Evolutionary conservation across 2,113 vertebrate species (phyloP).

Genomic region (Gyps fulvus): DNA sequence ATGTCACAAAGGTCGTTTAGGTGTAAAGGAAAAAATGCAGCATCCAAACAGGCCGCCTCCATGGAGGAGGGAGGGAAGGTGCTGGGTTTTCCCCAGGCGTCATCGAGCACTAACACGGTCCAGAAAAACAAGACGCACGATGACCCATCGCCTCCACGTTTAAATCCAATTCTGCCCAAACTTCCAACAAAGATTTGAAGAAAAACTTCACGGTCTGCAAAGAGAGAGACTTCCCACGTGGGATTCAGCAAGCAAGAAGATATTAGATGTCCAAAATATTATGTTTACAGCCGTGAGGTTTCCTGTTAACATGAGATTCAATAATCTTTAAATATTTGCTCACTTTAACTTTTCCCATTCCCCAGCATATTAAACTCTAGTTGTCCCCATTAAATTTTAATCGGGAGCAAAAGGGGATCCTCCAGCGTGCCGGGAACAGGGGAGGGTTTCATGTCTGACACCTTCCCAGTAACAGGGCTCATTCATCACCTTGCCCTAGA

Average conservation of each 20-base stretch:
- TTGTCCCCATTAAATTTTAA: neutral
- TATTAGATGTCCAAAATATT: neutral
- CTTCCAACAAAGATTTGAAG: neutral
- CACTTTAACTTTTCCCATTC: constrained; percentile 30
- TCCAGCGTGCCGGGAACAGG: neutral
- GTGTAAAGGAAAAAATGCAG: neutral
- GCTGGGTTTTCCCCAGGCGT: neutral
- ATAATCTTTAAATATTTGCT: constrained; percentile 54
- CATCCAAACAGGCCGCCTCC: fast-evolving
- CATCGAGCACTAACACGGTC: fast-evolving
- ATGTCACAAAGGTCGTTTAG: fast-evolving
- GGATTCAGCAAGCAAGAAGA: neutral
- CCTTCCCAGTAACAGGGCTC: constrained; percentile 34
- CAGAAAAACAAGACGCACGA: neutral
- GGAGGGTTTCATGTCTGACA: neutral
- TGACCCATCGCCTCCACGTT: neutral
- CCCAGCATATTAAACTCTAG: neutral
- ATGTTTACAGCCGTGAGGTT: neutral
- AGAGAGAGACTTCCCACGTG: neutral
- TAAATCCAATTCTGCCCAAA: neutral
- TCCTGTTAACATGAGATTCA: constrained; percentile 42
- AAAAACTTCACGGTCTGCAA: fast-evolving
- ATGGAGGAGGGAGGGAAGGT: neutral
- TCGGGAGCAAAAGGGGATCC: neutral
- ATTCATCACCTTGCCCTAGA: constrained; percentile 7